Percentiles rank a stretch among this genome's conserved stretches.
Evolutionary conservation across 1,140 invertebrate genomes (phyloP).

Genomic region (Solenopsis invicta): DNA sequence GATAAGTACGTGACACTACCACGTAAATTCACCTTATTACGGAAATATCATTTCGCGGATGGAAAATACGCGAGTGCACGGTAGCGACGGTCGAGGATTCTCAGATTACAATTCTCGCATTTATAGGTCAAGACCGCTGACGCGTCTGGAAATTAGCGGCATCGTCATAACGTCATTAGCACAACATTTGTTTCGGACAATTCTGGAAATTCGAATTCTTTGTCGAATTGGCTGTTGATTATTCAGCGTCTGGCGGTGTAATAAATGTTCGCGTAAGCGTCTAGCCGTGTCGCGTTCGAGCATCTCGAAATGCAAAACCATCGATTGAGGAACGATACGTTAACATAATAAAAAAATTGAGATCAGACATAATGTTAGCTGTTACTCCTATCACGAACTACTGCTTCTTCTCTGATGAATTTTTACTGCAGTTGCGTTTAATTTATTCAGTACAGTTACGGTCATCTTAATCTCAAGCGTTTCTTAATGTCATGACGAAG

Average conservation of each 20-base stretch:
- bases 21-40: no score
- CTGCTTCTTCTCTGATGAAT: background rate
- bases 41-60: background rate
- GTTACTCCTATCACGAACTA: background rate
- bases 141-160: constrained; percentile 41
- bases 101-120: constrained; percentile 25
- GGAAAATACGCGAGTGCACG: background rate
- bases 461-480: no score
- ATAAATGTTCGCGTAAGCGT: constrained; percentile 64
- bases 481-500: no score
- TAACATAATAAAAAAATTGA: background rate
- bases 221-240: constrained; percentile 70
- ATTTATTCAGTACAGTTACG: no score
- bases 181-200: constrained; percentile 59
- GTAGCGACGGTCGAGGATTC: background rate
- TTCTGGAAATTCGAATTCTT: constrained; percentile 62
- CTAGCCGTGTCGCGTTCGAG: constrained; percentile 66
- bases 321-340: constrained; percentile 54
- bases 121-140: constrained; percentile 65
- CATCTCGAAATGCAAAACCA: constrained; percentile 70
- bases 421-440: background rate
- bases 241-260: constrained; percentile 73
- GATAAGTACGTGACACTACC: constrained; percentile 1
- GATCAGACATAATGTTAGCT: background rate
- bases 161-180: constrained; percentile 33